Evolutionary conservation across 1,140 invertebrate genomes (phyloP).

Genomic region (Microplitis mediator): DNA sequence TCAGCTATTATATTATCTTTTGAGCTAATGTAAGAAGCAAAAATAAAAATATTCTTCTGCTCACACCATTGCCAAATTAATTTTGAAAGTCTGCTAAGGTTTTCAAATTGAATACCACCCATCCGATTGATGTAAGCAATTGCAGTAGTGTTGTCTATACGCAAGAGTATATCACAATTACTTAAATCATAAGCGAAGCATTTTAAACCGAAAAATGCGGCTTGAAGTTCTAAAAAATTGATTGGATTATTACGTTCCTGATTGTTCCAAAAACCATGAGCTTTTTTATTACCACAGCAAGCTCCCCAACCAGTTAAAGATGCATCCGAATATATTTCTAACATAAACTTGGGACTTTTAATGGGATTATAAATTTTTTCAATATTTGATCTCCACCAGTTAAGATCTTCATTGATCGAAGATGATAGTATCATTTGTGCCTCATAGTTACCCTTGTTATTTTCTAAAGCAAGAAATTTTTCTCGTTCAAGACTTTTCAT

Average conservation of each 20-base stretch:
- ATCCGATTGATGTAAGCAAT: constrained; percentile 31
- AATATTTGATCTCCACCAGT: constrained; percentile 16
- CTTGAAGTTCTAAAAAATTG: constrained; percentile 19
- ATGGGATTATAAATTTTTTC: neutral
- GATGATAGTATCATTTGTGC: neutral
- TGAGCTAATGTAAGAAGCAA: constrained; percentile 27
- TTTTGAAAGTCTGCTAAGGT: constrained; percentile 14
- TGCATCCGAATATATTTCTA: too few relatives aligned
- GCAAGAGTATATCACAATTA: constrained; percentile 10
- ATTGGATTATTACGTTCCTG: constrained; percentile 12
- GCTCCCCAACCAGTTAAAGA: too few relatives aligned
- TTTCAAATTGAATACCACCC: constrained; percentile 24
- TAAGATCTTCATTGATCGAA: neutral
- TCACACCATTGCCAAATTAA: constrained; percentile 27
- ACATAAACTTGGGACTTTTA: too few relatives aligned
- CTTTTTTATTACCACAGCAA: neutral
- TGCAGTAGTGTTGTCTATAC: constrained; percentile 19
- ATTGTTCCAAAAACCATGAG: constrained; percentile 18
- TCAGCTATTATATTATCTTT: constrained; percentile 22
- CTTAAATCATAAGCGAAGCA: constrained; percentile 12
- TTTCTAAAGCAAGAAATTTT: constrained; percentile 14
- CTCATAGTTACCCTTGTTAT: neutral
- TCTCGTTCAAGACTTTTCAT: constrained; percentile 12
- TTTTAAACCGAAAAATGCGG: constrained; percentile 22
- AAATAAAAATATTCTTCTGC: constrained; percentile 17